Evolutionary conservation across 2,888 invertebrate genomes (phyloP), one percentile per base, ranked within the genome.

Genomic region (Emmelina monodactyla): DNA sequence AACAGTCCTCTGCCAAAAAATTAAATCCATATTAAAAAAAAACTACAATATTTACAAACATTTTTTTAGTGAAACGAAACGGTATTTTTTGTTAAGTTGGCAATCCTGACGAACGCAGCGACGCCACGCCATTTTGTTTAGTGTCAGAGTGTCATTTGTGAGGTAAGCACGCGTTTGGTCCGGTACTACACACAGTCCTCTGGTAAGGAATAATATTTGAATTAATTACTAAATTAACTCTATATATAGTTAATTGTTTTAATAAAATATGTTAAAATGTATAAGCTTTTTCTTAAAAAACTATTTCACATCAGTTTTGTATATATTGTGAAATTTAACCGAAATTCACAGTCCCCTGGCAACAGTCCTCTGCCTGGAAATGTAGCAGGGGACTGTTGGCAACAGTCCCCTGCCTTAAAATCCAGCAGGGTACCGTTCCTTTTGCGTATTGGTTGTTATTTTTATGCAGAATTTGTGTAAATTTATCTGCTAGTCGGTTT

Each of bases 1-100:
- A 22, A 41, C 37, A 38, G 33, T 38, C 35, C 38, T 32, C 38
- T 40, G 40, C 37, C 34, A 36, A 38, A 37, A 40, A 38, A 22
- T 33, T 35, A 32, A 38, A 36, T 16, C 25, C 36, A 32, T 30
- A 38, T 16, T 34, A 29, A 34, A 34, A 34, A 28, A 25, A 35
- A 39, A 39, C 31, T 40, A 14, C 29, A 34, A 36, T 31, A 16
- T 37, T 33, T 33, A 33, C 2, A 13, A 37, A 34, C 32, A 9
- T 31, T 35, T 35, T 35, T 35, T 35, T 10, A 31, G 16, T 10
- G 15, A 32, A 35, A 31, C 11, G 14, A 28, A 31, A 35, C 14
- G 19, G 25, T 14, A 33, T n/a, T 25, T 33, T 13, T 16, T 30
- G 32, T 38, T 22, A 33, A 25, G 31, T 38, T 35, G 16, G 35